phyloP scores from a whole-genome alignment of 2,888 invertebrate genomes.

The Folsomia manolachei region DNA sequence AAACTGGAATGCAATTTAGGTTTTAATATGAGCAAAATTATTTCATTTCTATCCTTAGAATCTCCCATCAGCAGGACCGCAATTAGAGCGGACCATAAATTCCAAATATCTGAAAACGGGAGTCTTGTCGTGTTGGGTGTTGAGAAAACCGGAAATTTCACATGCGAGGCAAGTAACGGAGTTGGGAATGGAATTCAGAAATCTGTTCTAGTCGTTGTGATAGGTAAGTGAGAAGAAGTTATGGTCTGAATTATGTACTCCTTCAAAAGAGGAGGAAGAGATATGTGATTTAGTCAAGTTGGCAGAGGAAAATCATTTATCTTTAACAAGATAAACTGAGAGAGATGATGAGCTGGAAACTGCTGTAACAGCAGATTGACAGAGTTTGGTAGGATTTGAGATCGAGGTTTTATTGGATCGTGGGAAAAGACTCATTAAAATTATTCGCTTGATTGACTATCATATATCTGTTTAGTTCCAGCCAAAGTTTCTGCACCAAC shows the following conservation, averaged over 20 bases:
- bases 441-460: constrained; percentile 23
- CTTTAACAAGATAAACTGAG: neutral
- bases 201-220: constrained; percentile 54
- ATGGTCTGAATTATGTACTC: constrained; percentile 3
- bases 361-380: neutral
- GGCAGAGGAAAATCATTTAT: too few species aligned
- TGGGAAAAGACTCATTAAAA: constrained; percentile 39
- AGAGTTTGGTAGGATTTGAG: neutral
- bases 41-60: constrained; percentile 36
- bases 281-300: too few species aligned
- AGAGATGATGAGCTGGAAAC: neutral
- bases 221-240: constrained; percentile 49
- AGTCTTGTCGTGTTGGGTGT: constrained; percentile 46
- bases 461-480: constrained; percentile 42
- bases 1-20: too few species aligned
- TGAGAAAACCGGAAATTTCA: constrained; percentile 51
- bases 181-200: constrained; percentile 55
- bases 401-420: neutral
- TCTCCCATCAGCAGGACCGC: constrained; percentile 35
- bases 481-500: constrained; percentile 43
- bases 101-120: constrained; percentile 40
- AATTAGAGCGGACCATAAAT: constrained; percentile 42
- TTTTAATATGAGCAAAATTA: constrained; percentile 12
- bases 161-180: constrained; percentile 55
- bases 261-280: neutral